Evolutionary conservation across 37 sponge, comb jelly and placozoan genomes (phyloP).

Genomic region (Hexactinellida sp.): DNA sequence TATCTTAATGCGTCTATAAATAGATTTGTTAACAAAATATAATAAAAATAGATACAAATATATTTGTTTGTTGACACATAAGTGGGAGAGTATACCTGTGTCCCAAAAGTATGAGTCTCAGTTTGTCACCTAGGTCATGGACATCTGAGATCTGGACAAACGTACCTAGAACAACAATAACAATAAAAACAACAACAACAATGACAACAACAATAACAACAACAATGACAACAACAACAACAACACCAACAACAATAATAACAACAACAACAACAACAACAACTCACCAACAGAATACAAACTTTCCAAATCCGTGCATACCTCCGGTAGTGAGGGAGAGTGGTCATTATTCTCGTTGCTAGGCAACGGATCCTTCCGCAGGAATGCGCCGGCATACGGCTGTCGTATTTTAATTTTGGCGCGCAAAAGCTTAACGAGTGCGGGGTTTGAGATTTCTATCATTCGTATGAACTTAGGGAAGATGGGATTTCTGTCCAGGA

Average conservation of each 20-base stretch:
- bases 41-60: not conserved
- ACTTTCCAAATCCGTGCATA: not conserved
- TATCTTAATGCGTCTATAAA: constrained; percentile 21
- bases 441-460: constrained; percentile 64
- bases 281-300: not conserved
- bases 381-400: constrained; percentile 91
- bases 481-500: constrained; percentile 58
- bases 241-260: not conserved
- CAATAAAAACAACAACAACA: too few relatives aligned
- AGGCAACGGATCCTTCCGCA: constrained; percentile 49
- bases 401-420: constrained; percentile 37
- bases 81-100: constrained; percentile 35
- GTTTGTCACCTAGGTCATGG: constrained; percentile 48
- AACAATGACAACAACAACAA: not conserved
- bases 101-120: constrained; percentile 72
- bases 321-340: not conserved
- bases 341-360: constrained; percentile 11
- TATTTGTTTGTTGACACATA: not conserved
- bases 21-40: not conserved
- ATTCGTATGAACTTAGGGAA: constrained; percentile 85
- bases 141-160: constrained; percentile 81
- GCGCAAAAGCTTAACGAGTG: constrained; percentile 54
- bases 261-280: not conserved
- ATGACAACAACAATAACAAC: not conserved
- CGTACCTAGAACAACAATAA: constrained; percentile 67